Evolutionary conservation across 1,140 invertebrate genomes (phyloP).

Genomic region (Calliphora vicina): DNA sequence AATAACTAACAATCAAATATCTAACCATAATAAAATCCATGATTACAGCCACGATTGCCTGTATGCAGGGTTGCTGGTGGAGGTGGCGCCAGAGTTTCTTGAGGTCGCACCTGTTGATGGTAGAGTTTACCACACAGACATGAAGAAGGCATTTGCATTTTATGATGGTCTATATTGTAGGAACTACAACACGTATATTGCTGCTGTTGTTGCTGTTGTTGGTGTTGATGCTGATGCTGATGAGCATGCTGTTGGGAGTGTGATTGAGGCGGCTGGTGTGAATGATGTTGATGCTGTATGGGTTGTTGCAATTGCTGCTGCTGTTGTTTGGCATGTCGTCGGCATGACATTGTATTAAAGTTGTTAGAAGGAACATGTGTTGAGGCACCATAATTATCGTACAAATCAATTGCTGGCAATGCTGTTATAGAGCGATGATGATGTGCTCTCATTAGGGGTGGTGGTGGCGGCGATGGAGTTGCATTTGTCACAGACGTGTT

Average conservation of each 20-base stretch:
- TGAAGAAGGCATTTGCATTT: constrained; percentile 19
- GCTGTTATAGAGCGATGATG: constrained; percentile 23
- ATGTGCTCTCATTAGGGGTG: constrained; percentile 6
- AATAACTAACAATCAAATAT: background rate
- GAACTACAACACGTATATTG: constrained; percentile 28
- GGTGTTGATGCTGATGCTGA: constrained; percentile 40
- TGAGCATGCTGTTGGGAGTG: constrained; percentile 41
- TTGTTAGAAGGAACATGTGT: constrained; percentile 4
- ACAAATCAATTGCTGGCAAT: constrained; percentile 1
- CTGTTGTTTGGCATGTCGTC: constrained; percentile 34
- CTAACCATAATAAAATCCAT: constrained; percentile 16
- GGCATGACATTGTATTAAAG: constrained; percentile 27
- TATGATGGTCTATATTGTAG: constrained; percentile 29
- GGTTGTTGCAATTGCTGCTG: constrained; percentile 11
- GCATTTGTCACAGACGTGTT: background rate
- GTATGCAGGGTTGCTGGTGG: background rate
- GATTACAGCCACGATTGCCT: constrained; percentile 10
- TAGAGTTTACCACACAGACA: constrained; percentile 22
- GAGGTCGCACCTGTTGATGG: constrained; percentile 23
- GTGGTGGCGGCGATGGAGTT: constrained; percentile 28
- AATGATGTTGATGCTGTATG: constrained; percentile 30
- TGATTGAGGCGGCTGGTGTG: constrained; percentile 1
- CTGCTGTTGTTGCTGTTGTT: constrained; percentile 44
- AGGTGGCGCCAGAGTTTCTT: constrained; percentile 17
- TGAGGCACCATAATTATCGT: constrained; percentile 20